Base-by-base conservation (phyloP, 2,113 vertebrate genomes). In the Pteruthius melanotis region DNA sequence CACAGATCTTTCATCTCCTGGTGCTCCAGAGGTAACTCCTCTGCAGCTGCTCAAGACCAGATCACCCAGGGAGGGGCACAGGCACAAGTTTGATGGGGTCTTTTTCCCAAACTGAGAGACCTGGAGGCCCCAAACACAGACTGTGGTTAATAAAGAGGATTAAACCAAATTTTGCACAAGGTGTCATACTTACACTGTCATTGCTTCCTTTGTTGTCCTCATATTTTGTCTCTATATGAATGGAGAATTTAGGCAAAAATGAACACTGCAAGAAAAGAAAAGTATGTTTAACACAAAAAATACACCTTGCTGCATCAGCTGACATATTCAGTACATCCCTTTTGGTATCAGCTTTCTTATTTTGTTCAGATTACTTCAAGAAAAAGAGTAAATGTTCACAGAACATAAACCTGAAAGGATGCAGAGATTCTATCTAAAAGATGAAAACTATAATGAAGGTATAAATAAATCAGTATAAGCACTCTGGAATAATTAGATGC, bases 141-240 rank as follows among this genome's bases (percentile, higher is more conserved):
- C 11, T 13, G 8, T 3, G 14, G 33, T 33, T 53, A 82, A 60
- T 53, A 27, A 40, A 39, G 26, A 57, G 45, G 37, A 65, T 72
- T 31, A 64, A 30, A 70, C 10, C 2, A n/a, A 50, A 33, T 53
- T 81, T 28, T 56, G 45, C 42, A 85, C 23, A 80, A 69, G 64
- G 57, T 35, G 9, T n/a, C 31, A 44, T 97, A 98, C 99, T 98
- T 95, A 99, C 99, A 31, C 98, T 97, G 97, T 99, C 97, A 45
- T 99, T 99, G 96, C 97, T 97, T 88, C 99, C 99, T 95, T 99
- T 99, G 98, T 99, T 99, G 98, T 99, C 99, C 90, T 99, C 99
- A 1, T 99, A 99, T 95, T 99, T 99, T 61, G 99, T 99, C 97
- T 99, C 98, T 98, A 99, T 99, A 35, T 99, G 98, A 94, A 99